Evolutionary conservation across 2,113 vertebrate species (phyloP).

Genomic region (Percopsis transmontana): DNA sequence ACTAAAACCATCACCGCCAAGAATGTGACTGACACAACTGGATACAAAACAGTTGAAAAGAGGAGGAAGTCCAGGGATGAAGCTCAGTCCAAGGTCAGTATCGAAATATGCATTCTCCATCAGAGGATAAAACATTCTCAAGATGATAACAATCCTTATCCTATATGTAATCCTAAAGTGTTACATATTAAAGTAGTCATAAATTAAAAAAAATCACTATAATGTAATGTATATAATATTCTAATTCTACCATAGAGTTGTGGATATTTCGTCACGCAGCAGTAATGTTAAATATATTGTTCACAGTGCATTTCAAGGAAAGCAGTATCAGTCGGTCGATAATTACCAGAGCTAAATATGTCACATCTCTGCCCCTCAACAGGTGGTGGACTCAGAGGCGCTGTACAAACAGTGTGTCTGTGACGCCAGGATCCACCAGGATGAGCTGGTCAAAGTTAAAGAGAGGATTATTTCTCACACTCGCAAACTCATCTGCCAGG

Average conservation of each 20-base stretch:
- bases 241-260: too few relatives aligned
- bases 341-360: not conserved
- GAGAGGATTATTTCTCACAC: slow-evolving; percentile 84
- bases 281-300: too few relatives aligned
- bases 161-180: not conserved
- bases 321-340: not conserved
- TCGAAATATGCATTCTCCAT: not conserved
- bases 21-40: slow-evolving; percentile 76
- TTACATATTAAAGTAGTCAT: not conserved
- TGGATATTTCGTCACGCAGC: too few relatives aligned
- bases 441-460: slow-evolving; percentile 83
- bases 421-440: slow-evolving; percentile 81
- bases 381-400: slow-evolving; percentile 82
- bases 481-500: slow-evolving; percentile 89
- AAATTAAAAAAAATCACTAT: too few relatives aligned
- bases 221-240: too few relatives aligned
- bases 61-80: slow-evolving; percentile 88
- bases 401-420: slow-evolving; percentile 78
- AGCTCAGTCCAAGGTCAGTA: slow-evolving; percentile 81
- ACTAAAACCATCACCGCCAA: slow-evolving; percentile 78
- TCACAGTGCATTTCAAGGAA: not conserved
- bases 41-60: slow-evolving; percentile 85
- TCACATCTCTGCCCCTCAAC: slow-evolving; percentile 9
- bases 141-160: too few relatives aligned
- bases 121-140: too few relatives aligned